Conservation (phyloP, 2,888 invertebrate species). For the Diplolepis rosae region DNA sequence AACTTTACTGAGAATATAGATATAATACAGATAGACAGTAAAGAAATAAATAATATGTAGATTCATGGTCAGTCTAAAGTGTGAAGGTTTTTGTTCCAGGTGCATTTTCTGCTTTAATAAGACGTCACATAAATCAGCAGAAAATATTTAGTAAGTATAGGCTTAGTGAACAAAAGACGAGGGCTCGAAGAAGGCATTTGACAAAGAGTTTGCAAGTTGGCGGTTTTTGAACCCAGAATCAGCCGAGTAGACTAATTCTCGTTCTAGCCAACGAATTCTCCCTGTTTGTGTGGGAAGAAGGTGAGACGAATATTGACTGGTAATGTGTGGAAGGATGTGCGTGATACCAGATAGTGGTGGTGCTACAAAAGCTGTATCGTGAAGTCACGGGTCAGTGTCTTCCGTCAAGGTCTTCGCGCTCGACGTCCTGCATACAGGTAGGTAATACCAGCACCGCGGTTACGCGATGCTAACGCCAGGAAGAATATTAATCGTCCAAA, state of each 20-base stretch:
- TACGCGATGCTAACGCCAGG: not conserved
- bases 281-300: constrained; percentile 6
- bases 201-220: constrained; percentile 15
- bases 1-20: too few relatives aligned
- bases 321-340: constrained; percentile 43
- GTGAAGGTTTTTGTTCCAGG: not conserved
- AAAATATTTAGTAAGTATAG: constrained; percentile 8
- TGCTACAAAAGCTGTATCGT: constrained; percentile 50
- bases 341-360: constrained; percentile 52
- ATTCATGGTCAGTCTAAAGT: not conserved
- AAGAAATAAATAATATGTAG: not conserved
- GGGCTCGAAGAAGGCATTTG: not conserved
- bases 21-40: too few relatives aligned
- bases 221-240: constrained; percentile 17
- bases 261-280: constrained; percentile 5
- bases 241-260: not conserved
- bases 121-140: not conserved
- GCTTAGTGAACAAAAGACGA: not conserved
- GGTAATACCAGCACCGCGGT: constrained; percentile 20
- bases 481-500: not conserved
- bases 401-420: constrained; percentile 56
- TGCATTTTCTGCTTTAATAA: not conserved
- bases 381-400: constrained; percentile 59
- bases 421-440: constrained; percentile 51
- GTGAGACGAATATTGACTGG: constrained; percentile 23